A percentile compares a stretch with the other conserved stretches of the same genome.
Conservation (phyloP, 2,113 vertebrate species). For the Ptyas mucosa region DNA sequence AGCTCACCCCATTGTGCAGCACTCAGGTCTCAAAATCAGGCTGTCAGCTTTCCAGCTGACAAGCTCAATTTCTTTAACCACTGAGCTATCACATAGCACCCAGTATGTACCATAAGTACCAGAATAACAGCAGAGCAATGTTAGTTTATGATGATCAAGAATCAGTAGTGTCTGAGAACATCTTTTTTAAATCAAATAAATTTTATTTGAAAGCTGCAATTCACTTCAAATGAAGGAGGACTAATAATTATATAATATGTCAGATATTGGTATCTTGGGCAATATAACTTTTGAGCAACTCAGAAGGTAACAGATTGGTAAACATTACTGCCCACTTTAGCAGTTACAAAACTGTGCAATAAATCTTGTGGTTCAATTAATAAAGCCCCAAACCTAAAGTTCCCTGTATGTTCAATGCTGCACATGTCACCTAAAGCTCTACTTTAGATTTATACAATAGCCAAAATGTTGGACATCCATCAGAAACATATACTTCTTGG, state of each 20-base stretch:
- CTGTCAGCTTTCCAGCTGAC: no score
- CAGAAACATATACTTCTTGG: not conserved
- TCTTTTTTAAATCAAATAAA: not conserved
- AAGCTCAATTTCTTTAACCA: not conserved
- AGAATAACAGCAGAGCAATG: not conserved
- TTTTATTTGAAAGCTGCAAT: not conserved
- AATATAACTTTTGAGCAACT: not conserved
- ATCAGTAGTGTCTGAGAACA: not conserved
- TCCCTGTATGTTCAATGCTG: not conserved
- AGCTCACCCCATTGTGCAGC: not conserved
- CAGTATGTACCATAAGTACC: not conserved
- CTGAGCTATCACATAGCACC: not conserved
- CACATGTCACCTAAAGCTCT: not conserved
- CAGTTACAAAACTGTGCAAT: not conserved
- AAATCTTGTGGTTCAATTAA: not conserved
- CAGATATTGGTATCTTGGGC: not conserved
- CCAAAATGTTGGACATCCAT: not conserved
- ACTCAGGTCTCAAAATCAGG: not conserved
- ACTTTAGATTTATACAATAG: not conserved
- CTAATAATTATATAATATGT: not conserved
- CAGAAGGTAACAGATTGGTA: not conserved
- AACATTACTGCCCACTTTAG: not conserved
- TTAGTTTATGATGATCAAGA: not conserved
- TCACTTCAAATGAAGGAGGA: not conserved
- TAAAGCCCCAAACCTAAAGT: not conserved